Evolutionary conservation across 1,140 invertebrate genomes (phyloP).

Genomic region (Megalonaias nervosa): DNA sequence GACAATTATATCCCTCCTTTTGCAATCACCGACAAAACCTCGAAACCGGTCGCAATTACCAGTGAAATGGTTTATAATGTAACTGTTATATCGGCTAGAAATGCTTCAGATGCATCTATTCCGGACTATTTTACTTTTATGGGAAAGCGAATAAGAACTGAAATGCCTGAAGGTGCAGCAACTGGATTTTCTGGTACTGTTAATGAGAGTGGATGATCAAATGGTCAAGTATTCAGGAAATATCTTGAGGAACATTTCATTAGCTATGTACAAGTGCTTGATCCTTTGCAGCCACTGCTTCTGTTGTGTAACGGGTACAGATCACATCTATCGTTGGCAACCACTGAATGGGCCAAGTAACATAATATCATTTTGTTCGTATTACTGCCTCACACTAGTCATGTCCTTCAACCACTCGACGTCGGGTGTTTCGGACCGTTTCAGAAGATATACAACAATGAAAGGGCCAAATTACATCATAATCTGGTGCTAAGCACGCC

Average conservation of each 20-base stretch:
- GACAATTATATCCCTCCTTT: constrained; percentile 58
- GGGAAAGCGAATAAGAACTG: constrained; percentile 58
- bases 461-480: constrained; percentile 6
- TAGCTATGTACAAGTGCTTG: not conserved
- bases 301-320: not conserved
- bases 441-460: constrained; percentile 10
- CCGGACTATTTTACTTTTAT: constrained; percentile 70
- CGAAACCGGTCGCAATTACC: constrained; percentile 57
- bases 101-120: constrained; percentile 61
- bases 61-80: constrained; percentile 68
- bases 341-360: not conserved
- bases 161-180: constrained; percentile 17
- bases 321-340: not conserved
- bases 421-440: constrained; percentile 32
- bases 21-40: constrained; percentile 1
- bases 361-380: constrained; percentile 22
- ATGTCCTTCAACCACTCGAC: constrained; percentile 30
- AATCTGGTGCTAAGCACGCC: constrained; percentile 5
- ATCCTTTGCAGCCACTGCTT: not conserved
- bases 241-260: constrained; percentile 14
- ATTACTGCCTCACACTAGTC: constrained; percentile 32
- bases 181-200: constrained; percentile 11
- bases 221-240: constrained; percentile 14
- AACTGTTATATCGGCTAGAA: constrained; percentile 66
- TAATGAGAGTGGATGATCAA: constrained; percentile 24